These are phyloP conservation scores for Tragopan temminckii DNA, from an alignment of 2,797 vertebrate species.

Conservation along the genomic window DNA sequence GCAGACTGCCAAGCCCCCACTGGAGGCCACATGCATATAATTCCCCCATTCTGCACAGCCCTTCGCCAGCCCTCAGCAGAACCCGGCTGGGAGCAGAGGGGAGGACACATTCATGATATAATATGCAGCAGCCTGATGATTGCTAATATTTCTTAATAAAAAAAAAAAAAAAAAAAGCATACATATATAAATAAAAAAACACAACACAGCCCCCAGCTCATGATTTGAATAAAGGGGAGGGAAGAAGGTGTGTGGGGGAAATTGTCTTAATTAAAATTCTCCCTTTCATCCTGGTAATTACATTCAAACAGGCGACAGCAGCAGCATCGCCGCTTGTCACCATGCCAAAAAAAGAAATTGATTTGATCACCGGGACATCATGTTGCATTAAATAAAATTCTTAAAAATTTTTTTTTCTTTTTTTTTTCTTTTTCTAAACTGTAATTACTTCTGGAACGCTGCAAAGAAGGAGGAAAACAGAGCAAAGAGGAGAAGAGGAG, in stretches of 20 bases:
- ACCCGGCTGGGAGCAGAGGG: background rate
- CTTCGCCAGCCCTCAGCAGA: conserved; percentile 12
- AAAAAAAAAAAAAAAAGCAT: background rate
- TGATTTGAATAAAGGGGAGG: conserved; percentile 69
- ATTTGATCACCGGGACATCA: conserved; percentile 78
- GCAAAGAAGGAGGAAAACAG: conserved; percentile 25
- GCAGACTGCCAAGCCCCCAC: background rate
- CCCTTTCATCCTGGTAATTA: conserved; percentile 92
- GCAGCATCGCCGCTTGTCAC: conserved; percentile 78
- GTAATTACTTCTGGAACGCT: conserved; percentile 71
- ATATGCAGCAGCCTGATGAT: conserved; percentile 32
- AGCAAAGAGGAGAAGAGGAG: background rate
- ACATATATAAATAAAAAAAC: background rate
- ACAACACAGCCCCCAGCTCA: conserved; percentile 50
- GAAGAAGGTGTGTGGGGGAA: conserved; percentile 65
- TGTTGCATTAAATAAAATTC: conserved; percentile 75
- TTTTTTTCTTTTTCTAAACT: conserved; percentile 33
- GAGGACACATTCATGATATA: background rate
- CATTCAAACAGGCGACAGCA: conserved; percentile 83
- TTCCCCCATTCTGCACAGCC: background rate
- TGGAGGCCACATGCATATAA: background rate
- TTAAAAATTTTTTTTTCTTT: conserved; percentile 59
- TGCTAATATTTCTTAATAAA: conserved; percentile 56
- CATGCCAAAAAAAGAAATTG: conserved; percentile 72
- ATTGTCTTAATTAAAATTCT: conserved; percentile 90